phyloP scores from a whole-genome alignment of 2,797 vertebrate species.

The Gadopsis marmoratus region DNA sequence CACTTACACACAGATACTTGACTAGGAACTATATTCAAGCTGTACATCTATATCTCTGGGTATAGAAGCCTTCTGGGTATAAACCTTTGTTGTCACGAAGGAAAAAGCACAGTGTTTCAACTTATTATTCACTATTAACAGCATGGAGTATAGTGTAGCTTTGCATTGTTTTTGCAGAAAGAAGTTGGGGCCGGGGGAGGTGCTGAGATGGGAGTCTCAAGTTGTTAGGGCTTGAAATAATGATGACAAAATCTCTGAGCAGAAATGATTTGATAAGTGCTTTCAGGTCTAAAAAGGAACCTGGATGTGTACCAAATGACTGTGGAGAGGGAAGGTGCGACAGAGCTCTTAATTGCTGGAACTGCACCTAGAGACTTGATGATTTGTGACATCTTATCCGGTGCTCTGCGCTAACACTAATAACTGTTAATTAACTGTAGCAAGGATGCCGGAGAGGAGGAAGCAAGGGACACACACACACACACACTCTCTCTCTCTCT shows the following conservation, averaged over 20 bases:
- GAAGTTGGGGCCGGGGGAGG: constrained; percentile 75
- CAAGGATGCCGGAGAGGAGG: constrained; percentile 88
- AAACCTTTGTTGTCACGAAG: constrained; percentile 19
- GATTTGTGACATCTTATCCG: constrained; percentile 98
- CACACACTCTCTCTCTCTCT: constrained; percentile 30
- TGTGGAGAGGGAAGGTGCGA: constrained; percentile 90
- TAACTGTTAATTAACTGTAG: constrained; percentile 99
- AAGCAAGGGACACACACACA: constrained; percentile 48
- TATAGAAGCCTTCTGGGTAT: constrained; percentile 70
- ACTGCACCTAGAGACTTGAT: constrained; percentile 97
- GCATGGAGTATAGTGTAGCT: constrained; percentile 82
- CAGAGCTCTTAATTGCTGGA: constrained; percentile 97
- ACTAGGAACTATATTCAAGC: constrained; percentile 77
- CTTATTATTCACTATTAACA: constrained; percentile 86
- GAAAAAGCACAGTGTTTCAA: constrained; percentile 74
- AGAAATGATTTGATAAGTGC: constrained; percentile 99
- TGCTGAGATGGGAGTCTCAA: constrained; percentile 82
- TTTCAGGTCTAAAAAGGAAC: constrained; percentile 95
- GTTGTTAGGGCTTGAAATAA: constrained; percentile 95
- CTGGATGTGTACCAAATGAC: constrained; percentile 95
- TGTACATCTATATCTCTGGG: constrained; percentile 85
- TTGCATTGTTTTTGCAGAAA: constrained; percentile 74
- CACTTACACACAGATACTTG: constrained; percentile 19
- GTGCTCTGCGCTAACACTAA: constrained; percentile 94
- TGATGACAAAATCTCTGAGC: constrained; percentile 91